Base-by-base conservation (phyloP, 2,797 vertebrate species). In the Microctenopoma steveboyesi region DNA sequence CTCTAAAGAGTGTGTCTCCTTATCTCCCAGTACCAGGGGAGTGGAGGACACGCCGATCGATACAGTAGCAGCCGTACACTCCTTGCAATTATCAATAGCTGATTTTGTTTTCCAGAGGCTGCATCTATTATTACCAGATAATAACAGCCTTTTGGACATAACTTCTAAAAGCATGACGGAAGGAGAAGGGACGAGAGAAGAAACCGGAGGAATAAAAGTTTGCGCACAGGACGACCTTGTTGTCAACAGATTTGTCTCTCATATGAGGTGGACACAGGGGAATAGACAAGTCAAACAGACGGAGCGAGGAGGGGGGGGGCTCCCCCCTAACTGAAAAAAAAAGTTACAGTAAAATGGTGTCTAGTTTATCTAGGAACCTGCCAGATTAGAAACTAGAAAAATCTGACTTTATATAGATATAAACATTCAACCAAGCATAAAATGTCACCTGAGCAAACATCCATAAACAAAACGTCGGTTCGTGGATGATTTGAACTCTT, bases 21-120 rank as follows among this genome's bases (percentile, higher is more conserved):
- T 99, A 99, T 99, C 97, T 98, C 96, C 93, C 92, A 83, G 93
- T 93, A 95, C 94, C 98, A 98, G 97, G 96, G 96, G 96, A 96
- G 96, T 96, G 95, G 95, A 95, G 95, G 96, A 97, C 97, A 96
- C 93, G 95, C 94, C 95, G 95, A 98, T 99, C 98, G 95, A 99
- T 99, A 96, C 95, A 93, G 94, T 94, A 95, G 96, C 97, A 94
- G 95, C 95, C 93, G 94, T 97, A 95, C 93, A 97, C 95, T 96
- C 95, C 96, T 95, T 95, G 95, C 96, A 98, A 98, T 98, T 98
- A 98, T 98, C 97, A 98, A 98, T 98, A 97, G 96, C 95, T 97
- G 96, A 97, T 98, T 98, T 96, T 92, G 94, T 96, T 96, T 97
- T 97, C 96, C 94, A 89, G 93, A 94, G 94, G 95, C 96, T 96